Conservation (phyloP, 2,797 vertebrate species). For the Rhabdomys pumilio region DNA sequence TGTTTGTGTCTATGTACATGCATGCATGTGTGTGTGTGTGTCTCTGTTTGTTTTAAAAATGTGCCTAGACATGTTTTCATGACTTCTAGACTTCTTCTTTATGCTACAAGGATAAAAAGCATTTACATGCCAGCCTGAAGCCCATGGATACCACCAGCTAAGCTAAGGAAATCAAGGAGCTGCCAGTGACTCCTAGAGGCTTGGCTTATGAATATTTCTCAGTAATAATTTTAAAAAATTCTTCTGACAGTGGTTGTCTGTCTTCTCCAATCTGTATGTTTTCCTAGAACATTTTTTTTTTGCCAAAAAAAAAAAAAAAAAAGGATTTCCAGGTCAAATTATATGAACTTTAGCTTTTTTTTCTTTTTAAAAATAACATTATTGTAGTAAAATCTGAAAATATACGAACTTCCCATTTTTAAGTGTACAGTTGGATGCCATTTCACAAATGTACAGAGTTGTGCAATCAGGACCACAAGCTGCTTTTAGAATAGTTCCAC, state of each 20-base stretch:
- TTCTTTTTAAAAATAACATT: neutral
- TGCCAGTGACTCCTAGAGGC: neutral
- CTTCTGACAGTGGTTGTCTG: neutral
- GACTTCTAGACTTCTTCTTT: slow-evolving; percentile 35
- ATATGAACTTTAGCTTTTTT: neutral
- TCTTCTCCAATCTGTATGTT: slow-evolving; percentile 7
- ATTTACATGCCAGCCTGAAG: neutral
- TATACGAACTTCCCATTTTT: neutral
- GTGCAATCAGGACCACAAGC: neutral
- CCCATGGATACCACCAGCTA: neutral
- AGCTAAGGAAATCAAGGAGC: neutral
- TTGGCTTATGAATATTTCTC: slow-evolving; percentile 48
- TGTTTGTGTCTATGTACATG: neutral
- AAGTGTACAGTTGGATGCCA: neutral
- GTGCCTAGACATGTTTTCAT: slow-evolving; percentile 32
- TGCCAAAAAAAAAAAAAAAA: neutral
- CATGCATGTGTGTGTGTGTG: neutral
- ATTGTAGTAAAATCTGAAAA: slow-evolving; percentile 36
- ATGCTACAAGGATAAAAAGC: slow-evolving; percentile 5
- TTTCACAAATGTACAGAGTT: slow-evolving; percentile 1
- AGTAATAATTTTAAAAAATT: neutral
- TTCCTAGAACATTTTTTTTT: slow-evolving; percentile 13
- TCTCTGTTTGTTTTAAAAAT: slow-evolving; percentile 5
- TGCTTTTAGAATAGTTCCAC: slow-evolving; percentile 43
- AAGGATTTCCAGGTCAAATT: slow-evolving; percentile 1